phyloP scores from a whole-genome alignment of 2,888 invertebrate genomes.

The Eulithis testata region DNA sequence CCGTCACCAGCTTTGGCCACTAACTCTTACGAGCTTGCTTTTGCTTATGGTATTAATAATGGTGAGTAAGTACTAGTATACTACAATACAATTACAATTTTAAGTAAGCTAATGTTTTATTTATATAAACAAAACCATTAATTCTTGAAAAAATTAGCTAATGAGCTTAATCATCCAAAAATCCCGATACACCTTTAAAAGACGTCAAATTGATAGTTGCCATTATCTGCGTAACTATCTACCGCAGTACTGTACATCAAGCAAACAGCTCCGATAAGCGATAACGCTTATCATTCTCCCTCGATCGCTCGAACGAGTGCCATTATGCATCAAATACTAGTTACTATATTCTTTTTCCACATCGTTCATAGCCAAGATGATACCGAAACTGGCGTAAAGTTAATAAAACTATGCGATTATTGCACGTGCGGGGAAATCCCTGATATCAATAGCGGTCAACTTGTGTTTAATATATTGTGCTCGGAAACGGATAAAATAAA shows the following conservation, averaged over 20 bases:
- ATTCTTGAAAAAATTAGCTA: too few species aligned
- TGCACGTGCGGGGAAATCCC: conserved; percentile 80
- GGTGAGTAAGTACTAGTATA: too few species aligned
- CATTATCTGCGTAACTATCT: conserved; percentile 25
- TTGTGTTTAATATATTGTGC: conserved; percentile 77
- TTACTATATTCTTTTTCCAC: conserved; percentile 58
- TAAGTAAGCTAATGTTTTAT: too few species aligned
- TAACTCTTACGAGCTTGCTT: too few species aligned
- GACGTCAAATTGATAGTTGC: conserved; percentile 1
- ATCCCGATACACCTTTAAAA: too few species aligned
- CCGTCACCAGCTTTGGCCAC: too few species aligned
- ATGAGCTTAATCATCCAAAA: too few species aligned
- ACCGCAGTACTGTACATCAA: conserved; percentile 62
- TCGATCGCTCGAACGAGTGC: conserved; percentile 61
- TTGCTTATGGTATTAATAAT: too few species aligned
- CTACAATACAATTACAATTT: too few species aligned
- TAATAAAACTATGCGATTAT: conserved; percentile 69
- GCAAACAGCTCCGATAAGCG: conserved; percentile 62
- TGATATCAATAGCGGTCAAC: conserved; percentile 67
- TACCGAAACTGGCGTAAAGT: conserved; percentile 49
- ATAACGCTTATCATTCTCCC: conserved; percentile 77
- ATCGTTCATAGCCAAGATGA: conserved; percentile 52
- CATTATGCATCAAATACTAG: conserved; percentile 66
- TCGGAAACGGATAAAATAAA: conserved; percentile 70
- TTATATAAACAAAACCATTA: too few species aligned